phyloP scores from a whole-genome alignment of 2,797 vertebrate species.

The Poecilia velifera region DNA sequence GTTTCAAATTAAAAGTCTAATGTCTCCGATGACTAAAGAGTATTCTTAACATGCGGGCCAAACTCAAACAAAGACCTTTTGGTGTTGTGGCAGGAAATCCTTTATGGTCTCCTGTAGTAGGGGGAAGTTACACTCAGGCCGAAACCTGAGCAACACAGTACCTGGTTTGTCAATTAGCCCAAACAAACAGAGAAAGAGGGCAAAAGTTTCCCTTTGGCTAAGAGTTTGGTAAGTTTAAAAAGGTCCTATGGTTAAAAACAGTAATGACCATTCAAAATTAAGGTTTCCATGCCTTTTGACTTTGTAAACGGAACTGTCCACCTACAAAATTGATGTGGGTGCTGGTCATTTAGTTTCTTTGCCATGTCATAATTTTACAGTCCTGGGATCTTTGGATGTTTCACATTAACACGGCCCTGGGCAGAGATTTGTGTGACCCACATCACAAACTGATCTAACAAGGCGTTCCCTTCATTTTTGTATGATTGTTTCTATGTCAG shows the following conservation, averaged over 20 bases:
- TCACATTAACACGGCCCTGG: neutral
- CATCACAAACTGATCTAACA: neutral
- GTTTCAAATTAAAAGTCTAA: constrained; percentile 50
- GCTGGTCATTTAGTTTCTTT: neutral
- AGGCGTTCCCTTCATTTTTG: neutral
- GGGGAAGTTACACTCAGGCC: constrained; percentile 59
- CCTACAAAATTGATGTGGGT: neutral
- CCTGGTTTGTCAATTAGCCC: constrained; percentile 71
- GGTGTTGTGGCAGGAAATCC: constrained; percentile 69
- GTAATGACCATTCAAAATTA: neutral
- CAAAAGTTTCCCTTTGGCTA: constrained; percentile 30
- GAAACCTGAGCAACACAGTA: constrained; percentile 60
- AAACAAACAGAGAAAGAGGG: constrained; percentile 53
- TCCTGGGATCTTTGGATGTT: neutral
- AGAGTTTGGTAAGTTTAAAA: neutral
- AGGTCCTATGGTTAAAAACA: neutral
- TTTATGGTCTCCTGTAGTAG: constrained; percentile 65
- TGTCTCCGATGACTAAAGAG: constrained; percentile 46
- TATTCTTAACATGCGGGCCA: constrained; percentile 52
- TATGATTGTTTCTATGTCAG: neutral
- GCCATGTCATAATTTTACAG: neutral
- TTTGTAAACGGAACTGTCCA: neutral
- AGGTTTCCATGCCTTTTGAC: neutral
- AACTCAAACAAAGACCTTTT: constrained; percentile 74
- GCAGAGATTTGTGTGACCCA: neutral